Base-by-base conservation (phyloP, 2,888 invertebrate genomes). In the Apamea sordens region DNA sequence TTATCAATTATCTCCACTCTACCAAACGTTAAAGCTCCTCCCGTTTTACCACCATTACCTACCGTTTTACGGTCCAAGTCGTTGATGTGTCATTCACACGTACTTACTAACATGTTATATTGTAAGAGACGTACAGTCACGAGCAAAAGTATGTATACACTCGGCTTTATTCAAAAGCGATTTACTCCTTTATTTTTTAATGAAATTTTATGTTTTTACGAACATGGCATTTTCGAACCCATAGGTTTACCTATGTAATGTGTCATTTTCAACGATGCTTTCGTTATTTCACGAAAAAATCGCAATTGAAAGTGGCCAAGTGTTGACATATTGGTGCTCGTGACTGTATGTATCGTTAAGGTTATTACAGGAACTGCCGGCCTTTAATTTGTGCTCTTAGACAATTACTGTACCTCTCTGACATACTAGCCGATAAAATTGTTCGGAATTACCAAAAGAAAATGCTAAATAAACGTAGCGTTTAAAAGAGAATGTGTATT, bases 401-500 rank as follows among this genome's bases (percentile, higher is more conserved):
- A 89, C 90, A 89, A 92, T 93, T 92, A 91, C 80, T 79, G 76
- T 75, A 65, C 63, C 73, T 80, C 88, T 86, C 88, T 87, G 86
- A 87, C 87, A 87, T 79, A 72, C 83, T 83, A 83, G 85, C 88
- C 84, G 88, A 84, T 88, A 82, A 91, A 93, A 91, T 90, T 90
- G 87, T 76, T 83, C 71, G 84, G 85, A 90, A 89, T 86, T 83
- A 85, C 87, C 83, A 82, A 86, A 85, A 90, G 83, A 84, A 82
- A 86, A 76, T 80, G 78, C 76, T 82, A 84, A 74, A 77, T 89
- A 89, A 89, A 85, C 80, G 84, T 73, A 69, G 79, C 80, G 82
- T 85, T 89, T 86, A 83, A 89, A 88, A 85, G 83, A 88, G 84
- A 94, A 92, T 92, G 92, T 92, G 88, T 94, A 95, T 94, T 94